These are phyloP conservation scores for Erannis defoliaria DNA, from an alignment of 2,888 invertebrate genomes.

Conservation along the genomic window DNA sequence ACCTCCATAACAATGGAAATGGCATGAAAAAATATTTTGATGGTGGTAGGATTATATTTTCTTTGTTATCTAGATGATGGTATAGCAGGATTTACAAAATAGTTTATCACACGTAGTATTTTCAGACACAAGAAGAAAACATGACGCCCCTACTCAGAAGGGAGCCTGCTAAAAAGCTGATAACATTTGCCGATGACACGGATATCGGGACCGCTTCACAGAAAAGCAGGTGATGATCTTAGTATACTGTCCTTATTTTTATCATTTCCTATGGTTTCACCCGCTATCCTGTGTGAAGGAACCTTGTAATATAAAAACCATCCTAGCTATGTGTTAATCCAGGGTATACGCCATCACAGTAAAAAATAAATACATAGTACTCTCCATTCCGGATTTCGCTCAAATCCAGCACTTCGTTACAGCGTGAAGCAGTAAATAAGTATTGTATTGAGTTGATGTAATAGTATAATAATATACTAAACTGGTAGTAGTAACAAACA, in stretches of 20 bases:
- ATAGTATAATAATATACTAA: too few relatives aligned
- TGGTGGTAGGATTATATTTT: background rate
- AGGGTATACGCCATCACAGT: too few relatives aligned
- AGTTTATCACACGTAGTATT: slow-evolving; percentile 5
- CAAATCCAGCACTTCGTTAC: too few relatives aligned
- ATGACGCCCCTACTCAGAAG: slow-evolving; percentile 45
- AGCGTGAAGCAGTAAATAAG: too few relatives aligned
- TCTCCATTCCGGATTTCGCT: too few relatives aligned
- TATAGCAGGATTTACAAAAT: background rate
- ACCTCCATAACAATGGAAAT: slow-evolving; percentile 3
- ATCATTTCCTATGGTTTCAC: slow-evolving; percentile 20
- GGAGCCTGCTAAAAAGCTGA: slow-evolving; percentile 45
- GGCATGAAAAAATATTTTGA: background rate
- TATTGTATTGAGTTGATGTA: too few relatives aligned
- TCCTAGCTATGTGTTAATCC: too few relatives aligned
- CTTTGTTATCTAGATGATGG: background rate
- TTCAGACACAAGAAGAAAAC: slow-evolving; percentile 42
- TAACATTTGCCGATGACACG: slow-evolving; percentile 59
- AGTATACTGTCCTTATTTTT: background rate
- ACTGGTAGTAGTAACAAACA: too few relatives aligned
- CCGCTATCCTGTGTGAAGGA: too few relatives aligned
- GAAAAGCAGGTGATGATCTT: slow-evolving; percentile 55
- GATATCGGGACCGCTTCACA: slow-evolving; percentile 59
- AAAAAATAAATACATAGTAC: too few relatives aligned
- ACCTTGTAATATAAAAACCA: too few relatives aligned